phyloP scores from a whole-genome alignment of 2,888 invertebrate genomes.

The Nycteola revayana region DNA sequence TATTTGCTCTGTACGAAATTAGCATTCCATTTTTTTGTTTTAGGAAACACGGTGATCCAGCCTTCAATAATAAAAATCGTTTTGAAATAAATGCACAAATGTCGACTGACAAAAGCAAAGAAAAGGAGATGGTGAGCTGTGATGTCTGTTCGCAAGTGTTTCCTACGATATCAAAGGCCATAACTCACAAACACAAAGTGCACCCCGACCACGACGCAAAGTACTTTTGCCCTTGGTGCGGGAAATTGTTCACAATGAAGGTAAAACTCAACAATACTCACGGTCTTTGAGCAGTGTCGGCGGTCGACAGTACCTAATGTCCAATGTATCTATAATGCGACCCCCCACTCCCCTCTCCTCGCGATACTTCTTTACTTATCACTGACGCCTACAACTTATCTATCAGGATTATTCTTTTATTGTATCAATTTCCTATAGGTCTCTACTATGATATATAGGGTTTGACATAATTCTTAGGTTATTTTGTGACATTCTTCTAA shows the following conservation, averaged over 20 bases:
- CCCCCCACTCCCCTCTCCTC: background rate
- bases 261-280: constrained; percentile 40
- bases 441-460: no score
- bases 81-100: constrained; percentile 40
- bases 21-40: constrained; percentile 4
- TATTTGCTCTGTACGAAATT: no score
- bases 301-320: background rate
- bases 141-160: constrained; percentile 83
- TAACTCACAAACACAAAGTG: constrained; percentile 85
- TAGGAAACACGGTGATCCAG: constrained; percentile 84
- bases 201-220: constrained; percentile 84
- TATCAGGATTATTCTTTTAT: no score
- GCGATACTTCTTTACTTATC: background rate
- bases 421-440: no score
- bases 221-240: constrained; percentile 85
- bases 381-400: background rate
- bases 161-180: constrained; percentile 82
- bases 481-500: no score
- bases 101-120: constrained; percentile 43
- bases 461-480: no score
- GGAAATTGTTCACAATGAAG: constrained; percentile 86
- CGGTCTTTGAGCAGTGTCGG: background rate
- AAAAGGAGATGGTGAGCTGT: constrained; percentile 72
- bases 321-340: background rate
- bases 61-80: constrained; percentile 67